These are phyloP conservation scores for Chalcis sispes DNA, from an alignment of 2,888 invertebrate species.

Conservation along the genomic window DNA sequence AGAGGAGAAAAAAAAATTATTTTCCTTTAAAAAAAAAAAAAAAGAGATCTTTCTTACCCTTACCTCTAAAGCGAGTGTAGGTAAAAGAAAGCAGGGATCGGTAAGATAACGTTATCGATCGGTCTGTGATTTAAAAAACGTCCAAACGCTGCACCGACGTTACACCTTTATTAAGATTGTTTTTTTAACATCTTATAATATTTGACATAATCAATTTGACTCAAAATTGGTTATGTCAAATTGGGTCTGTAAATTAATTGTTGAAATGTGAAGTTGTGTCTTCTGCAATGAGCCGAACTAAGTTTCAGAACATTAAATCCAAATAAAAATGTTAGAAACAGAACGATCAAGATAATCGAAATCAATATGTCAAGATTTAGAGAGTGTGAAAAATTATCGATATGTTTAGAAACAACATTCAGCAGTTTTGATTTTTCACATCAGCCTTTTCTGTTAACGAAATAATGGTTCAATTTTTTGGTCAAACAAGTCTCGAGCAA, in stretches of 20 bases:
- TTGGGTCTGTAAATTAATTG: background rate
- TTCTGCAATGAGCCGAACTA: slow-evolving; percentile 11
- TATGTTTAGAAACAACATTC: background rate
- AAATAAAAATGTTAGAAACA: background rate
- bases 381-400: slow-evolving; percentile 6
- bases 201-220: background rate
- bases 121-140: no score
- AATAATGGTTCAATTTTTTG: slow-evolving; percentile 4
- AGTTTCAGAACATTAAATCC: background rate
- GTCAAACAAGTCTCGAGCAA: no score
- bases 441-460: background rate
- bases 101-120: no score
- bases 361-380: background rate
- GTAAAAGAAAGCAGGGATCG: no score
- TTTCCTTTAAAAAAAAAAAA: no score
- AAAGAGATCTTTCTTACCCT: no score
- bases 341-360: background rate
- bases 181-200: slow-evolving; percentile 12
- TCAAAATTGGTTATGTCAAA: no score
- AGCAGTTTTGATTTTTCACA: slow-evolving; percentile 1
- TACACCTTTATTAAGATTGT: slow-evolving; percentile 18
- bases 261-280: slow-evolving; percentile 10
- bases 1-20: no score
- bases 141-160: no score
- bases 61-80: no score